These are phyloP conservation scores for Eurois occulta DNA, from an alignment of 2,888 invertebrate genomes.

Conservation along the genomic window DNA sequence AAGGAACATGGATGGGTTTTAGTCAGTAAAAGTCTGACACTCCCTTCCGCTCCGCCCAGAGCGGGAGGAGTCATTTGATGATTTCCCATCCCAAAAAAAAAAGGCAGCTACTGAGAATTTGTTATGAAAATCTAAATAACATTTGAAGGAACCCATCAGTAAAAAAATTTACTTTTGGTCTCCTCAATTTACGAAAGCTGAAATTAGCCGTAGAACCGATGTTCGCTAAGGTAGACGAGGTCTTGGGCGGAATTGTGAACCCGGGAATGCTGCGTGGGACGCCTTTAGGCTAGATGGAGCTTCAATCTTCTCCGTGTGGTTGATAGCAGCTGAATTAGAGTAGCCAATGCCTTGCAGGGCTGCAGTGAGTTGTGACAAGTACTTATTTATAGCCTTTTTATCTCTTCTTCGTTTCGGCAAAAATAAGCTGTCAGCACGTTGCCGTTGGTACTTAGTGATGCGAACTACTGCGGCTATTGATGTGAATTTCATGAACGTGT, in stretches of 20 bases:
- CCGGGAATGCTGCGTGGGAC: not conserved
- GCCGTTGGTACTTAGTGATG: not conserved
- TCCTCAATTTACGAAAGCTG: not conserved
- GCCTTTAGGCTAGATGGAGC: not conserved
- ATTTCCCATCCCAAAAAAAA: too few species aligned
- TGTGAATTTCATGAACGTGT: constrained; percentile 7
- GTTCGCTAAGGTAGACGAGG: not conserved
- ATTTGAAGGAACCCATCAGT: not conserved
- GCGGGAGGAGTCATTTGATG: too few species aligned
- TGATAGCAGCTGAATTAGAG: not conserved
- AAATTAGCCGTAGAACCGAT: not conserved
- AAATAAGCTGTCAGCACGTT: not conserved
- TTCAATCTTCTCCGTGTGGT: not conserved
- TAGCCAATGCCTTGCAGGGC: not conserved
- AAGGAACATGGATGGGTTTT: too few species aligned
- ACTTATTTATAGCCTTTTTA: not conserved
- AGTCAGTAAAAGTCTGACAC: too few species aligned
- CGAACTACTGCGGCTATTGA: not conserved
- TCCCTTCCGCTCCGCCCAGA: too few species aligned
- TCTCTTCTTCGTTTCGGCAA: not conserved
- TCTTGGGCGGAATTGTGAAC: not conserved
- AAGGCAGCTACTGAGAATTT: not conserved
- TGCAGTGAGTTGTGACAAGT: not conserved
- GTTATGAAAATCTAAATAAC: not conserved
- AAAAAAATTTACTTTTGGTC: not conserved